Conservation (phyloP, 2,113 vertebrate species). For the Vidua macroura region DNA sequence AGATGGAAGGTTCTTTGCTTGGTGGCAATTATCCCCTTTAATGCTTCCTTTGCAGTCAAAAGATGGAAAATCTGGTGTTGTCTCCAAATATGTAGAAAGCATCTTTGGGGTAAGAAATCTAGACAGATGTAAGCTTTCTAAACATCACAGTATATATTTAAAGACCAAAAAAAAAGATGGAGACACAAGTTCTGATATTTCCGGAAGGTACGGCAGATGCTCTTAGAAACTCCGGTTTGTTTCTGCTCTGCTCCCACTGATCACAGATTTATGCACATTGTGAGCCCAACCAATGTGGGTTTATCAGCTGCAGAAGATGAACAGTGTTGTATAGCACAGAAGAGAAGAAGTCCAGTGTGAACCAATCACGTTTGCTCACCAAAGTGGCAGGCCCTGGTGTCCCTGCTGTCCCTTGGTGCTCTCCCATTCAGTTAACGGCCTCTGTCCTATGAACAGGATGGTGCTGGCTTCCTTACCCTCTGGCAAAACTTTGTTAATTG, state of each 20-base stretch:
- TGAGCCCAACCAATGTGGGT: accelerated
- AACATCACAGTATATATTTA: background rate
- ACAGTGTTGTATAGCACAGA: background rate
- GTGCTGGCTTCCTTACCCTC: accelerated
- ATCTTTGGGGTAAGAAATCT: background rate
- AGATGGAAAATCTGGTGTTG: background rate
- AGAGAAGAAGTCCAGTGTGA: background rate
- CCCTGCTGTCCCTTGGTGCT: background rate
- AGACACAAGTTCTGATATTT: background rate
- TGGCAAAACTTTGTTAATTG: background rate
- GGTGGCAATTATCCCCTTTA: background rate
- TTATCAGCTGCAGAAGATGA: background rate
- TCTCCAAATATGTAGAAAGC: background rate
- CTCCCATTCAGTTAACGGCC: background rate
- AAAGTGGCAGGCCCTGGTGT: background rate
- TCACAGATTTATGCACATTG: background rate
- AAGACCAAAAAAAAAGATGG: background rate
- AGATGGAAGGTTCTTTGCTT: background rate
- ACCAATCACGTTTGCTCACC: background rate
- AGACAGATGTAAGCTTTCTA: background rate
- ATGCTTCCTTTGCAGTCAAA: background rate
- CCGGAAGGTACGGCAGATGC: background rate
- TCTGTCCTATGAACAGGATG: accelerated
- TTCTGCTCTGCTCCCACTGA: background rate
- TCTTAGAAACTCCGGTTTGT: background rate